These are phyloP conservation scores for Megaceryle torquata DNA, from an alignment of 2,113 vertebrate species.

Conservation along the genomic window DNA sequence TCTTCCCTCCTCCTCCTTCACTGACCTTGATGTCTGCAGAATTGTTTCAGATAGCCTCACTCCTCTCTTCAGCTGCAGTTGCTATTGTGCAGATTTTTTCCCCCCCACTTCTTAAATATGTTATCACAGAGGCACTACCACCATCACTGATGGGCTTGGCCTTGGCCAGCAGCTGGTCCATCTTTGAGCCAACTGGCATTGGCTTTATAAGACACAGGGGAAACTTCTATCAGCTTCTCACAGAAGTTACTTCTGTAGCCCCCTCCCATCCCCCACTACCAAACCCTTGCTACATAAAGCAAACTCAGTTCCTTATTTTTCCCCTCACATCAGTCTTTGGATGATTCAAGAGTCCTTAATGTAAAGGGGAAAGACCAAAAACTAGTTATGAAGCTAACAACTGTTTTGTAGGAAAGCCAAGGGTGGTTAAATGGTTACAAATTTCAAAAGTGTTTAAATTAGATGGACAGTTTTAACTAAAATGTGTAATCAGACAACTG, in stretches of 20 bases:
- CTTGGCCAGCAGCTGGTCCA: neutral
- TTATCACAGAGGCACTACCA: neutral
- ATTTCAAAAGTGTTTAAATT: neutral
- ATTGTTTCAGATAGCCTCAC: neutral
- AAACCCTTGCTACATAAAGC: neutral
- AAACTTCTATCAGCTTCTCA: neutral
- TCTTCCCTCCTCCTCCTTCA: neutral
- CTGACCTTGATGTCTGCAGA: neutral
- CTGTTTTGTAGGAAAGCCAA: neutral
- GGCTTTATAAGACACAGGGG: neutral
- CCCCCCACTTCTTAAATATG: neutral
- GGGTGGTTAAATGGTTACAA: neutral
- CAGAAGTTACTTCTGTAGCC: neutral
- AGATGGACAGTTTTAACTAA: neutral
- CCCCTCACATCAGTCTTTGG: neutral
- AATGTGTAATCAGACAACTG: rapidly evolving
- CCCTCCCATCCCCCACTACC: neutral
- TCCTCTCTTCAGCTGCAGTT: neutral
- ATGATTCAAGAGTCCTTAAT: neutral
- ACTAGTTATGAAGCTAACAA: neutral
- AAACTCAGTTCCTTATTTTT: neutral
- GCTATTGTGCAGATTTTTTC: neutral
- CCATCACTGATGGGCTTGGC: neutral
- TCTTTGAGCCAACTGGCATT: neutral
- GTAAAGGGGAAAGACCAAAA: neutral